Conservation (phyloP, 2,113 vertebrate genomes). For the Rynchops niger region DNA sequence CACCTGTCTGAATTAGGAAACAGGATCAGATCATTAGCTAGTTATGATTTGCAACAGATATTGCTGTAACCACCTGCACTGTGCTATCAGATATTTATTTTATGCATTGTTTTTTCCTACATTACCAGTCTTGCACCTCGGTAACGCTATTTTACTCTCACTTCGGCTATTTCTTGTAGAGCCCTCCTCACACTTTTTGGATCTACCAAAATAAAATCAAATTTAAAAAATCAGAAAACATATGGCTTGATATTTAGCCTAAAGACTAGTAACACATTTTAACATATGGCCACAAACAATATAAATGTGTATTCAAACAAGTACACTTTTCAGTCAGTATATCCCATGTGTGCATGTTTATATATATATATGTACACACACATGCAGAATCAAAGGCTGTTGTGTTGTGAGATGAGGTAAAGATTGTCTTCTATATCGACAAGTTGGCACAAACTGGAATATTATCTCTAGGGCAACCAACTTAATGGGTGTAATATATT, state of each 20-base stretch:
- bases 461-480: background rate
- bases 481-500: background rate
- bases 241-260: background rate
- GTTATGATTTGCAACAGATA: background rate
- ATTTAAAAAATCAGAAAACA: background rate
- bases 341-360: background rate
- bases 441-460: background rate
- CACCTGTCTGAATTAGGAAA: background rate
- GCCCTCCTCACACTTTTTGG: background rate
- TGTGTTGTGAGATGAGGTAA: background rate
- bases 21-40: background rate
- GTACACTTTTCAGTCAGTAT: background rate
- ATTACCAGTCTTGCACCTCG: background rate
- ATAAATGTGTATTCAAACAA: background rate
- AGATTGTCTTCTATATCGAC: background rate
- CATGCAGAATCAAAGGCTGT: background rate
- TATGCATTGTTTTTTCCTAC: background rate
- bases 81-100: rapidly evolving
- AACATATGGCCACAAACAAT: background rate
- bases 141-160: background rate
- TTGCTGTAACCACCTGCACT: background rate
- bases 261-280: background rate
- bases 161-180: background rate
- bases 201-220: background rate
- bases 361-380: rapidly evolving